phyloP scores from a whole-genome alignment of 2,113 vertebrate species.

The Bettongia penicillata region DNA sequence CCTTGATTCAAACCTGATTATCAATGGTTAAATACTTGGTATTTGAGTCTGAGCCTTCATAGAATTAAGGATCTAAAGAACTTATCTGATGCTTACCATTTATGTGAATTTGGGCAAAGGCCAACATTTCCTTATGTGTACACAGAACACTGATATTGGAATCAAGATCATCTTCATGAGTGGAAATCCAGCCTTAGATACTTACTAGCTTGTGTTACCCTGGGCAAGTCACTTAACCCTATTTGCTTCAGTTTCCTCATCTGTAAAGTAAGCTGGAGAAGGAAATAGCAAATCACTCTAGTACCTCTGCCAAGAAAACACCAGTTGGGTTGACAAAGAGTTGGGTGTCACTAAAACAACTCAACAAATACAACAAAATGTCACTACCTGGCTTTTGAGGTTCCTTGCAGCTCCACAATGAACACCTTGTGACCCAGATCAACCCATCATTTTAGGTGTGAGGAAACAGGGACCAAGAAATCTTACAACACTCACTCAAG shows the following conservation, averaged over 20 bases:
- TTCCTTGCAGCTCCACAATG: background rate
- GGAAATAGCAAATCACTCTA: background rate
- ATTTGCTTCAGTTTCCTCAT: background rate
- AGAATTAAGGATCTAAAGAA: background rate
- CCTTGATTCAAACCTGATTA: background rate
- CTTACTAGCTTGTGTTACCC: background rate
- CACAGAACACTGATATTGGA: background rate
- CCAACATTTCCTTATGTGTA: background rate
- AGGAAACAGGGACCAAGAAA: background rate
- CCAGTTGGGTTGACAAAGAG: background rate
- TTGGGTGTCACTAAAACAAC: background rate
- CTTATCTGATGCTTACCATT: background rate
- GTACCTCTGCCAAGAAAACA: background rate
- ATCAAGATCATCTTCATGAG: background rate
- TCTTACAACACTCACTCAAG: background rate
- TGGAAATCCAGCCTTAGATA: background rate
- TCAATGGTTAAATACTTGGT: background rate
- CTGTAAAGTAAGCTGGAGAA: background rate
- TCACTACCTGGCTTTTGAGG: background rate
- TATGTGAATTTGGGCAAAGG: background rate
- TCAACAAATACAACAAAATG: background rate
- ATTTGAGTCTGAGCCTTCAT: background rate
- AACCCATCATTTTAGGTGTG: background rate
- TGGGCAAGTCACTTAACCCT: background rate
- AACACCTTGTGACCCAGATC: too few relatives aligned